Evolutionary conservation across 2,888 invertebrate species (phyloP).

Genomic region (Drosophila nigricruria): DNA sequence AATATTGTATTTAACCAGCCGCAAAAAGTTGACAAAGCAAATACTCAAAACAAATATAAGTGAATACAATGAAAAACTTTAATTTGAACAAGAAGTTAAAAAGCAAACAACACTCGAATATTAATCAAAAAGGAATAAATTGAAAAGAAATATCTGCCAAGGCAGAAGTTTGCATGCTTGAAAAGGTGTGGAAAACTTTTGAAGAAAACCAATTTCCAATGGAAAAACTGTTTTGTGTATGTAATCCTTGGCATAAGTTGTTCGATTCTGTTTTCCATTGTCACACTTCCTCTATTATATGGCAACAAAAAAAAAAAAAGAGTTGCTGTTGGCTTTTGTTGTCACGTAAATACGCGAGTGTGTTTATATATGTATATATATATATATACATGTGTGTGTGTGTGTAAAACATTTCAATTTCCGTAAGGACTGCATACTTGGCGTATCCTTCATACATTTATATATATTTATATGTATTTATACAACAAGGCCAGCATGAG

Average conservation of each 20-base stretch:
- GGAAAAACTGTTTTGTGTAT: constrained; percentile 32
- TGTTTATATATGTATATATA: background rate
- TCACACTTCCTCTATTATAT: constrained; percentile 58
- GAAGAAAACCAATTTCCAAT: constrained; percentile 67
- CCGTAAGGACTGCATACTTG: constrained; percentile 58
- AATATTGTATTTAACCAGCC: constrained; percentile 10
- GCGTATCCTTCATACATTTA: constrained; percentile 33
- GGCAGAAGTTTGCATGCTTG: constrained; percentile 33
- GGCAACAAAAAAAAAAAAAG: constrained; percentile 32
- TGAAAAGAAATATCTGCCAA: constrained; percentile 27
- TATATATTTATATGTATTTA: constrained; percentile 7
- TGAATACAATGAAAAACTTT: constrained; percentile 20
- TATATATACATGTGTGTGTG: background rate
- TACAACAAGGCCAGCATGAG: constrained; percentile 11
- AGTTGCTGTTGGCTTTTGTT: constrained; percentile 63
- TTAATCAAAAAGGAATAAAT: constrained; percentile 58
- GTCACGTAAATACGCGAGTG: constrained; percentile 54
- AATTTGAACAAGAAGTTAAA: constrained; percentile 30
- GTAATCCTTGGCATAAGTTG: constrained; percentile 60
- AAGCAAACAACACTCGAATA: constrained; percentile 52
- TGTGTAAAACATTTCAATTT: constrained; percentile 74
- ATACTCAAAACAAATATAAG: constrained; percentile 6
- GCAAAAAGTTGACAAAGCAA: constrained; percentile 13
- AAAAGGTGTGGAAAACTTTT: constrained; percentile 47
- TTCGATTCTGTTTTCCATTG: constrained; percentile 49